Evolutionary conservation across 2,888 invertebrate genomes (phyloP).

Genomic region (Mystacides longicornis): DNA sequence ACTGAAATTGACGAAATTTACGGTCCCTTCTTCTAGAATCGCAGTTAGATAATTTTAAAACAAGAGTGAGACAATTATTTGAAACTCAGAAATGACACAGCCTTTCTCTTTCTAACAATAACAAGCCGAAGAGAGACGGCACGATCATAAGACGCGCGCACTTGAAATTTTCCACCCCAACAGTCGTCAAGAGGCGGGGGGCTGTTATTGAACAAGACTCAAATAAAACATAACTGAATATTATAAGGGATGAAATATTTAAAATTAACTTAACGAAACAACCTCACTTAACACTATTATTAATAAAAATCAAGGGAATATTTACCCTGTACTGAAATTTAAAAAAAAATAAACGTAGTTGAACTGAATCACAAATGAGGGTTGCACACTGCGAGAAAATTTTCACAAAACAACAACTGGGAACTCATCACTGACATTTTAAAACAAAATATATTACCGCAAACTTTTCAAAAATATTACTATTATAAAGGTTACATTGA

Average conservation of each 20-base stretch:
- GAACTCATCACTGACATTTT: neutral
- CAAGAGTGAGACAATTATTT: conserved; percentile 15
- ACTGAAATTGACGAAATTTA: conserved; percentile 13
- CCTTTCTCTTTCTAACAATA: conserved; percentile 16
- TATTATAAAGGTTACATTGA: too few species aligned
- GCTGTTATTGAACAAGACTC: conserved; percentile 22
- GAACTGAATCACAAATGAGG: neutral
- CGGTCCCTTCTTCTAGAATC: conserved; percentile 4
- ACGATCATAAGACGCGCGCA: conserved; percentile 21
- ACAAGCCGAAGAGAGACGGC: conserved; percentile 14
- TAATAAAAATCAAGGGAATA: neutral
- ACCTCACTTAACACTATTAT: neutral
- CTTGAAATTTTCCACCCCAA: conserved; percentile 22
- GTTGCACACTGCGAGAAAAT: neutral
- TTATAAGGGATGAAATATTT: neutral
- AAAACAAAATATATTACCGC: neutral
- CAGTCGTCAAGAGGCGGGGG: conserved; percentile 20
- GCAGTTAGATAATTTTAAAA: conserved; percentile 13
- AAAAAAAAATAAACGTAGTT: too few species aligned
- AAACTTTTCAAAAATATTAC: too few species aligned
- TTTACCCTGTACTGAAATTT: neutral
- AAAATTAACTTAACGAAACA: neutral
- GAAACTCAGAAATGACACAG: neutral
- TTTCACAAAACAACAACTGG: neutral
- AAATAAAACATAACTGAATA: conserved; percentile 12